Base-by-base conservation (phyloP, 2,113 vertebrate species). In the Solea solea region DNA sequence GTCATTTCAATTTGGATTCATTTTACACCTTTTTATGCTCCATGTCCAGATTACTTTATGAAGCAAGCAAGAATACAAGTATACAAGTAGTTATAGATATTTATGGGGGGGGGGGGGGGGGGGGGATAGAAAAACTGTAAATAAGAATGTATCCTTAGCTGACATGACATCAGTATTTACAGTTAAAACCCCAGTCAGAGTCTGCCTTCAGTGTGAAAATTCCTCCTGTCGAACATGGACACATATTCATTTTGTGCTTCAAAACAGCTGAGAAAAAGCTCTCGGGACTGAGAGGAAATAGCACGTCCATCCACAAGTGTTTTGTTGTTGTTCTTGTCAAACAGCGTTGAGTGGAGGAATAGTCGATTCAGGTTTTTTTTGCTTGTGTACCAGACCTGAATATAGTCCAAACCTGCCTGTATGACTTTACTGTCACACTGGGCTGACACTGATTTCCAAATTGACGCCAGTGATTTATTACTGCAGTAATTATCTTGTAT, bases 1-100 rank as follows among this genome's bases (percentile, higher is more conserved):
- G 60, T 77, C 45, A 70, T 62, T 79, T 67, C 10, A 44, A 60
- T 54, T 1, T 13, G 45, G 44, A 50, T 5, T 12, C 62, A 13
- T 55, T 74, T 57, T 50, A 44, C 45, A 74, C 16, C 11, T 55
- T 61, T 85, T 51, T 49, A 64, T 39, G 16, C 8, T n/a, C 13
- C 56, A 64, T 59, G 15, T 56, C 49, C 27, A 5, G 1, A 14
- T n/a, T 44, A 0, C 28, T 16, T 61, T 0, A 21, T 9, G 16
- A 13, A 28, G 27, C 27, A 46, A 34, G 5, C 34, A 34, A 1
- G 2, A 34, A 34, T 4, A 34, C 3, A 34, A 34, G 34, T 34
- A 34, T 4, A 34, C 3, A 34, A 34, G 34, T 34, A 34, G 3
- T 34, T 34, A 4, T 34, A 34, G 34, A 21, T 21, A 21, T 21